Evolutionary conservation across 2,888 invertebrate genomes (phyloP), one percentile per base, ranked within the genome.

Genomic region (Hetaerina titia): DNA sequence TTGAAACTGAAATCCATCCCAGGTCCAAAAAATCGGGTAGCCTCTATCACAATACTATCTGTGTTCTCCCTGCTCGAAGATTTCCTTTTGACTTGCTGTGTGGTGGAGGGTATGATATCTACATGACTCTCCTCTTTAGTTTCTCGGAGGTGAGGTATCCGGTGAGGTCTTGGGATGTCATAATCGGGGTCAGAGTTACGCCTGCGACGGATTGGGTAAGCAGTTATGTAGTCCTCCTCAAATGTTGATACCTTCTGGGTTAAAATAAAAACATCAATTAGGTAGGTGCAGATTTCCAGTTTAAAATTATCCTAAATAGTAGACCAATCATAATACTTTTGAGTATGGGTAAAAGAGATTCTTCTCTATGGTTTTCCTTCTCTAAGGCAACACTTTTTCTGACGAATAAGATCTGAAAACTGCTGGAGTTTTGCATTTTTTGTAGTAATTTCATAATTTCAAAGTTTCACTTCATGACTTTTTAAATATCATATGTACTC

Each of bases 161-260:
- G 96, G 95, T 97, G 97, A 0, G 97, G 96, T 95, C 97, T 96
- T 31, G 97, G 97, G 89, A 97, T 96, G 95, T 97, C 97, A 95
- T 97, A 97, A 95, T 97, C 97, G 2, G 97, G 97, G 95, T 97
- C 97, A 45, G 95, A 95, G 60, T 95, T 95, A 15, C 95, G 95
- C 19, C 95, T 90, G 22, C 95, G 94, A 17, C 95, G 94, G 8
- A 95, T 95, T 13, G 95, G 95, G 69, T 7, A 92, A 69, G 92
- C 69, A 56, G 64, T 69, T 9, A 92, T 45, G 56, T 69, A 92
- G 69, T 92, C 56, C 13, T 63, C 92, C 17, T 92, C 69, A 92
- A 69, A 31, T 1, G 64, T 25, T 56, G 92, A 69, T 74, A 25
- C 7, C 56, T 69, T 69, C 92, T 92, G 69, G 9, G 69, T 69